Conservation (phyloP, 1,140 invertebrate species). For the Planococcus citri region DNA sequence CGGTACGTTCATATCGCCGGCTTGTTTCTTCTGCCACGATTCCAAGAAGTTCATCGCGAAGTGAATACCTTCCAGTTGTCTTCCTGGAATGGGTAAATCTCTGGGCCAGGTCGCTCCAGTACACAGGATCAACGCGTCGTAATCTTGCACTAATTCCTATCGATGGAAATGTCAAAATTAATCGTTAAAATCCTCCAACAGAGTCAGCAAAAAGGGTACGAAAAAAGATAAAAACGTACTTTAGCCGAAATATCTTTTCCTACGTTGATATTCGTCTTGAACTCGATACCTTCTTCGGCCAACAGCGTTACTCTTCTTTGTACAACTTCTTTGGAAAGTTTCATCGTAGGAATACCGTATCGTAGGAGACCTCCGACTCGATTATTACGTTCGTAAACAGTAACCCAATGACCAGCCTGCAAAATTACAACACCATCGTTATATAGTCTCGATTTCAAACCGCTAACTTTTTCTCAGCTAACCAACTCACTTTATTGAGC, state of each 20-base stretch:
- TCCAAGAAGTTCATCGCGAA: constrained; percentile 97
- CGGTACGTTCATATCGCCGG: constrained; percentile 49
- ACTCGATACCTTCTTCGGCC: constrained; percentile 78
- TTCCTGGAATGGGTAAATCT: constrained; percentile 73
- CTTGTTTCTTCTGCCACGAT: constrained; percentile 91
- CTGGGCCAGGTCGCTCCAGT: constrained; percentile 93
- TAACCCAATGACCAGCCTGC: constrained; percentile 74
- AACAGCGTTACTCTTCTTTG: constrained; percentile 78
- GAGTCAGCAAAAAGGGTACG: no score
- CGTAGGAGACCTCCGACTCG: constrained; percentile 85
- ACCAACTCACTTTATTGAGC: constrained; percentile 72
- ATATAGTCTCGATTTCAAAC: not conserved
- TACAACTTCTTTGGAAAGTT: constrained; percentile 84
- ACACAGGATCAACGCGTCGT: constrained; percentile 80
- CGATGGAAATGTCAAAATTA: not conserved
- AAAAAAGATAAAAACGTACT: constrained; percentile 32
- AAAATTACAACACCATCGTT: not conserved
- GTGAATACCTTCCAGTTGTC: constrained; percentile 80
- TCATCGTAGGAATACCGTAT: constrained; percentile 98
- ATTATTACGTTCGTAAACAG: constrained; percentile 94
- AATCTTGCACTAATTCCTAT: constrained; percentile 52
- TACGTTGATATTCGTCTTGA: constrained; percentile 80
- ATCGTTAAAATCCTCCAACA: not conserved
- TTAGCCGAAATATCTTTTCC: constrained; percentile 79
- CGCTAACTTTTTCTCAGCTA: no score